Percentiles rank a stretch among this genome's conserved stretches.
phyloP scores from a whole-genome alignment of 1,140 invertebrate genomes.

The Trichonephila clavipes region DNA sequence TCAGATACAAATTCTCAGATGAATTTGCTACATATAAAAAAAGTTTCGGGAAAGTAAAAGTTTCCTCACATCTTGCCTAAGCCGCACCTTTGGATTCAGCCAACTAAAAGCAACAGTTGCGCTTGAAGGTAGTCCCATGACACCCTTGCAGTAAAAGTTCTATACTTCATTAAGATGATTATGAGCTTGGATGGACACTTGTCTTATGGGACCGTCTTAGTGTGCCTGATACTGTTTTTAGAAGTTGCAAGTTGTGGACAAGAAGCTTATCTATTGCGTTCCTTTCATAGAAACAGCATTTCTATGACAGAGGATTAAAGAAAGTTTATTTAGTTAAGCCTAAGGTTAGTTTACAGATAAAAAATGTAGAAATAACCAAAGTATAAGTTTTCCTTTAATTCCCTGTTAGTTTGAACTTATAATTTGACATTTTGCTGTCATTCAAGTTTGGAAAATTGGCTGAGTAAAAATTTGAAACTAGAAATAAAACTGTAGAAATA shows the following conservation, averaged over 20 bases:
- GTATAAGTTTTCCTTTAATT: too few species aligned
- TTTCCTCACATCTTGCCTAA: conserved; percentile 5
- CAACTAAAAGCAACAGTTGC: neutral
- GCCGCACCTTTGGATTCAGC: neutral
- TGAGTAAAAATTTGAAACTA: too few species aligned
- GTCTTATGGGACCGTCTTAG: neutral
- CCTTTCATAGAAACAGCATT: neutral
- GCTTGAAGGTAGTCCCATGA: conserved; percentile 5
- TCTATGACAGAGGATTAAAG: too few species aligned
- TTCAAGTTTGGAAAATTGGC: too few species aligned
- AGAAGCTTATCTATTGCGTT: neutral
- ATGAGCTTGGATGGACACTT: conserved; percentile 23
- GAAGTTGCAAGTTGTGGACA: neutral
- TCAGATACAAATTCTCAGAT: neutral
- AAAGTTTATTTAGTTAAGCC: too few species aligned
- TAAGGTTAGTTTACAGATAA: too few species aligned
- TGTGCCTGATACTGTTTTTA: neutral
- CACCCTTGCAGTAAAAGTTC: neutral
- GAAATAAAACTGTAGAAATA: too few species aligned
- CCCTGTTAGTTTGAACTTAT: too few species aligned
- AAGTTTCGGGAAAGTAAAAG: neutral
- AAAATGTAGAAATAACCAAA: too few species aligned
- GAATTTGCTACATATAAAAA: neutral
- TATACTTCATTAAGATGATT: conserved; percentile 58
- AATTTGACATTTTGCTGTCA: too few species aligned